A percentile compares a stretch with the other conserved stretches of the same genome.
Evolutionary conservation across 23 tunicate species (phyloP).

Genomic region (Trididemnum nubilum): DNA sequence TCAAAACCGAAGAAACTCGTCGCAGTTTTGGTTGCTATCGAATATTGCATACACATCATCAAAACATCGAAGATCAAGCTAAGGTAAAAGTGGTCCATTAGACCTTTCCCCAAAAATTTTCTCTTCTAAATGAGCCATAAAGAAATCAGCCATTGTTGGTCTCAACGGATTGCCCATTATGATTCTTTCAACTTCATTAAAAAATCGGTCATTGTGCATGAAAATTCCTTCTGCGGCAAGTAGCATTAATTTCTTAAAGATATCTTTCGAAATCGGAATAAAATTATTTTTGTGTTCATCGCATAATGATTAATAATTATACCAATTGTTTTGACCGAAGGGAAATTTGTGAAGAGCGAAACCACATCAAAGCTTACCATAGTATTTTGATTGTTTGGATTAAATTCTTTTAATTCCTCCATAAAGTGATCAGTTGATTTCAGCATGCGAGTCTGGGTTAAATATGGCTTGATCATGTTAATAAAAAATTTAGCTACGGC

Average conservation of each 20-base stretch:
- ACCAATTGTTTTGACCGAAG: not conserved
- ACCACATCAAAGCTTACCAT: conserved; percentile 4
- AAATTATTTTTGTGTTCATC: not conserved
- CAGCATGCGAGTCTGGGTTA: not conserved
- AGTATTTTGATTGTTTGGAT: not conserved
- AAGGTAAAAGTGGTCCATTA: not conserved
- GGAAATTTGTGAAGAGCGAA: not conserved
- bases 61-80: not conserved
- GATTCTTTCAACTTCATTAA: not conserved
- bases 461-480: not conserved
- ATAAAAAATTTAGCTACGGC: not conserved
- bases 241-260: not conserved
- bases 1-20: not conserved
- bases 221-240: conserved; percentile 1
- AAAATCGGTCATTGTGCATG: not conserved
- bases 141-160: not conserved
- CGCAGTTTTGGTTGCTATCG: not conserved
- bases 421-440: conserved; percentile 1
- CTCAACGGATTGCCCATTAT: not conserved
- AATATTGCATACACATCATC: not conserved
- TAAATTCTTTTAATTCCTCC: not conserved
- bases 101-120: not conserved
- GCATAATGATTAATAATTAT: not conserved
- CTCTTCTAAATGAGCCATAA: not conserved
- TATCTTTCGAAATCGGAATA: not conserved